phyloP scores from a whole-genome alignment of 2,113 vertebrate species.

The Oncorhynchus nerka region DNA sequence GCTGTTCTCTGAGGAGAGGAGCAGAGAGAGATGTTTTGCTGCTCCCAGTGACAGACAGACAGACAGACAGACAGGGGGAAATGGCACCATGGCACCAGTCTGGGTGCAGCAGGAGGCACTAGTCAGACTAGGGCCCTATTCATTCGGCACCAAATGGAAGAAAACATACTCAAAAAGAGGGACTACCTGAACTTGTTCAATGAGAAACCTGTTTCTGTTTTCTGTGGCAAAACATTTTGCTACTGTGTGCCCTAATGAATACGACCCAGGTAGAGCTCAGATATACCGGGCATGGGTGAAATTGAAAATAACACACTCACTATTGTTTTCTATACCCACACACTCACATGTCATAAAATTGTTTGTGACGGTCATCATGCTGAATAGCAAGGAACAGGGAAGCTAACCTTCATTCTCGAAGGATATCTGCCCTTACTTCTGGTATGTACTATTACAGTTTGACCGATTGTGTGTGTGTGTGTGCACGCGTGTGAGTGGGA shows the following conservation, averaged over 20 bases:
- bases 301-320: background rate
- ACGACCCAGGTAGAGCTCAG: background rate
- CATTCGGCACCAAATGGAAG: too few relatives aligned
- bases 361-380: too few relatives aligned
- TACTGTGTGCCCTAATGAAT: too few relatives aligned
- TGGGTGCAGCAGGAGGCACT: constrained; percentile 11
- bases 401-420: background rate
- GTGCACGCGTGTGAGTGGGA: background rate
- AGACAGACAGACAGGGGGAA: background rate
- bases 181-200: background rate
- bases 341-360: too few relatives aligned
- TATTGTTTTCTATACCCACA: background rate
- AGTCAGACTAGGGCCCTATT: constrained; percentile 11
- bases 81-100: background rate
- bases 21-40: constrained; percentile 26
- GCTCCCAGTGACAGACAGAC: constrained; percentile 12
- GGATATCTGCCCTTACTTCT: background rate
- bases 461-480: background rate
- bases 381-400: too few relatives aligned
- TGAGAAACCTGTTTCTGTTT: background rate
- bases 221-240: background rate
- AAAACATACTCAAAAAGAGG: too few relatives aligned
- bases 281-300: background rate
- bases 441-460: background rate
- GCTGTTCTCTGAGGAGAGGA: constrained; percentile 36